Conservation (phyloP, 2,888 invertebrate genomes). For the Nemurella pictetii region DNA sequence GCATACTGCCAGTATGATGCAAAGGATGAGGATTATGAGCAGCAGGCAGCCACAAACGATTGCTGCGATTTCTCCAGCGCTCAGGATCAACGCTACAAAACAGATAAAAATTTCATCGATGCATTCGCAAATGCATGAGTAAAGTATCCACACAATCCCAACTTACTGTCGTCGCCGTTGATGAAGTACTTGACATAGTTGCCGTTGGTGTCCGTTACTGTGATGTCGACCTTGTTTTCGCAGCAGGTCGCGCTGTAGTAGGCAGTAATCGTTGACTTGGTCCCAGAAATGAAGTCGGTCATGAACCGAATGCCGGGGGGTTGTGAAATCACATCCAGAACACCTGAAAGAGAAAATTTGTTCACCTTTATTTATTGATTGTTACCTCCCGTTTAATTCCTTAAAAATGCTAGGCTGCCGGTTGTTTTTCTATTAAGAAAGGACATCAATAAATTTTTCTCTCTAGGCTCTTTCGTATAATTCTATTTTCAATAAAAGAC, state of each 20-base stretch:
- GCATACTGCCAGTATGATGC: constrained; percentile 59
- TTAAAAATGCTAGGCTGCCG: no score
- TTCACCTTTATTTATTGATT: no score
- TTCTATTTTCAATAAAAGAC: no score
- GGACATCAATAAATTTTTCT: no score
- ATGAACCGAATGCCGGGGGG: constrained; percentile 63
- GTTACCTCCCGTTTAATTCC: no score
- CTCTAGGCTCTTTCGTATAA: no score
- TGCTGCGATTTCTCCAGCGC: constrained; percentile 65
- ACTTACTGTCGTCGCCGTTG: constrained; percentile 51
- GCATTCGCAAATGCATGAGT: neutral
- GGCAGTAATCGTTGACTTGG: constrained; percentile 65
- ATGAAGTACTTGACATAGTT: constrained; percentile 65
- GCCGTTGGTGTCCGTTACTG: constrained; percentile 68
- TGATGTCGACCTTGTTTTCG: constrained; percentile 66
- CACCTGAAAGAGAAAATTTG: constrained; percentile 45
- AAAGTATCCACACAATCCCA: neutral
- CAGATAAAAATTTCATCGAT: neutral
- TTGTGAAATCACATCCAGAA: constrained; percentile 45
- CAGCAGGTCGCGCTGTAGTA: constrained; percentile 75
- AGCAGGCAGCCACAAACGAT: constrained; percentile 68
- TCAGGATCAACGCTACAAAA: constrained; percentile 48
- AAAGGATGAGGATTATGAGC: constrained; percentile 63
- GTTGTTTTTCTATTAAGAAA: no score
- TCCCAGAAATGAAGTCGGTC: constrained; percentile 67